phyloP scores from a whole-genome alignment of 2,888 invertebrate genomes.

The Bombyx huttoni region DNA sequence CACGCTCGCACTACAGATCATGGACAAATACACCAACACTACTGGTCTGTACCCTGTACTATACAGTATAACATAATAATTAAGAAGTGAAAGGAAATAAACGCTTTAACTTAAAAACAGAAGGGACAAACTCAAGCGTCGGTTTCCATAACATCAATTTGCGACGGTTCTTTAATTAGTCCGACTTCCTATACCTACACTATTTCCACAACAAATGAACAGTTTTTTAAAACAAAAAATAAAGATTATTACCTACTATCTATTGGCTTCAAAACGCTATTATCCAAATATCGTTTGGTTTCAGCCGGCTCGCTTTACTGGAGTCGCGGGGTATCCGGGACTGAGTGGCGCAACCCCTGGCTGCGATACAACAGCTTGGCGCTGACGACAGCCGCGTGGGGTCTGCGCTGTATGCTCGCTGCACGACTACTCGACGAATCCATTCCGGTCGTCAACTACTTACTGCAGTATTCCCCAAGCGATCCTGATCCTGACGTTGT shows the following conservation, averaged over 20 bases:
- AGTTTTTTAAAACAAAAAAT: too few relatives aligned
- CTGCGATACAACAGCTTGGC: conserved; percentile 45
- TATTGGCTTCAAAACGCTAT: not conserved
- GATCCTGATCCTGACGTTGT: conserved; percentile 59
- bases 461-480: conserved; percentile 35
- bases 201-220: too few relatives aligned
- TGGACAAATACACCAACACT: conserved; percentile 62
- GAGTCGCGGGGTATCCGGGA: conserved; percentile 40
- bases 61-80: too few relatives aligned
- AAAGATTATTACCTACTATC: too few relatives aligned
- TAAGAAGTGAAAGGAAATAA: too few relatives aligned
- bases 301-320: conserved; percentile 36
- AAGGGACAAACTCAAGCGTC: too few relatives aligned
- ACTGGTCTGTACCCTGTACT: conserved; percentile 43
- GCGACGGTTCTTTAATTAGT: too few relatives aligned
- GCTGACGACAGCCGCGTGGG: conserved; percentile 92
- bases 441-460: conserved; percentile 44
- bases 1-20: conserved; percentile 62
- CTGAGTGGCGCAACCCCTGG: conserved; percentile 62
- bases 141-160: too few relatives aligned
- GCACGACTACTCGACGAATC: conserved; percentile 41
- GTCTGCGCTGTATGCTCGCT: conserved; percentile 78
- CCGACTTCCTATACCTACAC: too few relatives aligned
- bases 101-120: too few relatives aligned
- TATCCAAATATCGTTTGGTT: not conserved